Evolutionary conservation across 2,888 invertebrate species (phyloP).

Genomic region (Epinotia demarniana): DNA sequence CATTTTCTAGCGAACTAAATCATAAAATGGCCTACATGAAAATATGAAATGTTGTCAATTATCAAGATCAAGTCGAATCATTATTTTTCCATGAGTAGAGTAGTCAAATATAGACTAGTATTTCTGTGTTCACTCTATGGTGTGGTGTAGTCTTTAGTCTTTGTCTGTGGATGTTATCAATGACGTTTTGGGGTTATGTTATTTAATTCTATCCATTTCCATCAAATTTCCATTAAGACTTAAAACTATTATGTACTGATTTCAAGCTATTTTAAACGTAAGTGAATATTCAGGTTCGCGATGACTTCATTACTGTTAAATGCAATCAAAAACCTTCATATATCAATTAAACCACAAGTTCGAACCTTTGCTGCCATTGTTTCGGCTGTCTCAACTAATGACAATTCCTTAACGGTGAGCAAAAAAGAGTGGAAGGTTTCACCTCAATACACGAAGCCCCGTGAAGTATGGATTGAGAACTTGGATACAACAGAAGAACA

Average conservation of each 20-base stretch:
- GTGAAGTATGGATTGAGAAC: conserved; percentile 95
- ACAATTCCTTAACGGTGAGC: conserved; percentile 59
- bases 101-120: too few species aligned
- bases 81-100: too few species aligned
- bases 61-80: too few species aligned
- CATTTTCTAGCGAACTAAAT: too few species aligned
- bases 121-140: not conserved
- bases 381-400: conserved; percentile 52
- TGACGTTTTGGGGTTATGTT: conserved; percentile 29
- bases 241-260: not conserved
- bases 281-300: conserved; percentile 7
- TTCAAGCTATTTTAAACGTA: not conserved
- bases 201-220: conserved; percentile 21
- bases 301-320: conserved; percentile 72
- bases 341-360: conserved; percentile 63
- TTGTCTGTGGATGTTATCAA: not conserved
- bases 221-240: not conserved
- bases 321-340: conserved; percentile 70
- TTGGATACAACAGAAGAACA: conserved; percentile 89
- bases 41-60: too few species aligned
- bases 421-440: conserved; percentile 80
- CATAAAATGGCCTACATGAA: too few species aligned
- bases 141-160: not conserved
- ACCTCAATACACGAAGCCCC: conserved; percentile 84
- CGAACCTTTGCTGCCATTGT: conserved; percentile 60